A percentile compares a stretch with the other conserved stretches of the same genome.
Evolutionary conservation across 2,888 invertebrate genomes (phyloP).

Genomic region (Thymelicus lineola): DNA sequence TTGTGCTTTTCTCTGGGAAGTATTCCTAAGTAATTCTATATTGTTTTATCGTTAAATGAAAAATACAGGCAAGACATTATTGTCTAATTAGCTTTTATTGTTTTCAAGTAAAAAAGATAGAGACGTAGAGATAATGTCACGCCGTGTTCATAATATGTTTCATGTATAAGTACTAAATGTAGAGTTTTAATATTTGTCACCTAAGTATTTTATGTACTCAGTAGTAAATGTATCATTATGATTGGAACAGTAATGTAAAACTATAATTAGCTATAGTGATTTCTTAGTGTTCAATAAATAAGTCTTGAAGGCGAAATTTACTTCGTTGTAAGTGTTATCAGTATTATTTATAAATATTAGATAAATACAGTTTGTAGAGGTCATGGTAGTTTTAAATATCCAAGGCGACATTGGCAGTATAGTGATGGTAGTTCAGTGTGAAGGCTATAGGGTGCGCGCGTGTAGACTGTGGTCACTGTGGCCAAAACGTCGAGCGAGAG

Average conservation of each 20-base stretch:
- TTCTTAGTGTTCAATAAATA: too few relatives aligned
- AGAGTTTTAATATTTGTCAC: too few relatives aligned
- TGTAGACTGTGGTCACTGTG: conserved; percentile 31
- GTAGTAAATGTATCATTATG: too few relatives aligned
- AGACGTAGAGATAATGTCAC: not conserved
- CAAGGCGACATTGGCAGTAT: conserved; percentile 12
- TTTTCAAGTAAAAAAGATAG: not conserved
- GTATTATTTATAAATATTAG: too few relatives aligned
- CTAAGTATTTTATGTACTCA: too few relatives aligned
- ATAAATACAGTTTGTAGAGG: not conserved
- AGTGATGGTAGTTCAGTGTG: conserved; percentile 18
- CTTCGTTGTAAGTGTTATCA: too few relatives aligned
- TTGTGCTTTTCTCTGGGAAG: too few relatives aligned
- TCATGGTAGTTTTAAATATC: not conserved
- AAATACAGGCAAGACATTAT: not conserved
- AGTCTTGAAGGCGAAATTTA: not conserved
- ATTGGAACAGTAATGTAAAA: too few relatives aligned
- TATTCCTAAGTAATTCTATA: too few relatives aligned
- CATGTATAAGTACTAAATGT: too few relatives aligned
- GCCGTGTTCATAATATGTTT: not conserved
- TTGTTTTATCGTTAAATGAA: too few relatives aligned
- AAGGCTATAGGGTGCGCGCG: conserved; percentile 40
- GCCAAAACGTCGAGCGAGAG: conserved; percentile 58
- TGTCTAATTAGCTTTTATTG: not conserved
- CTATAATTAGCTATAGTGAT: too few relatives aligned